Evolutionary conservation across 2,888 invertebrate species (phyloP).

Genomic region (Oegoconia quadripuncta): DNA sequence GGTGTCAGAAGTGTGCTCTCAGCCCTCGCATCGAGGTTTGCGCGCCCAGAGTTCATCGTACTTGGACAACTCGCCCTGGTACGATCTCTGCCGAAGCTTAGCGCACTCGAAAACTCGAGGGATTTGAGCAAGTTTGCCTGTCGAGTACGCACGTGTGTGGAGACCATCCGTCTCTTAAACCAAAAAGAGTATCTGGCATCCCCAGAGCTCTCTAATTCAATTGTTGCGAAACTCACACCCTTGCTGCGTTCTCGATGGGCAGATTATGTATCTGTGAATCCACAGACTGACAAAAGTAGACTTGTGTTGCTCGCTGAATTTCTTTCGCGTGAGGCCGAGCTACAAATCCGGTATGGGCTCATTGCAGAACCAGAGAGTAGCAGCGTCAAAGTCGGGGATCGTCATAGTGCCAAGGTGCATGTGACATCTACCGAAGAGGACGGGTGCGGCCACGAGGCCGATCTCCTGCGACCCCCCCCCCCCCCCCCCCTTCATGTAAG

Average conservation of each 20-base stretch:
- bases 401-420: neutral
- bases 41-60: too few relatives aligned
- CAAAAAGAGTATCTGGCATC: neutral
- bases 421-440: neutral
- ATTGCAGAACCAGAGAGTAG: neutral
- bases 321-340: neutral
- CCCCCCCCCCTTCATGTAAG: too few relatives aligned
- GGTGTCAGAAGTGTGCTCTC: too few relatives aligned
- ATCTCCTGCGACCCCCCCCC: too few relatives aligned
- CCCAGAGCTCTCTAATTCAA: neutral
- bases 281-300: neutral
- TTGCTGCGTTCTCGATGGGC: neutral
- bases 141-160: neutral
- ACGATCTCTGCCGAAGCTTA: neutral
- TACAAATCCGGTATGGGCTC: neutral
- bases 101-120: neutral
- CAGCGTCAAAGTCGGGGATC: neutral
- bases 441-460: neutral
- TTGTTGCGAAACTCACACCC: neutral
- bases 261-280: neutral
- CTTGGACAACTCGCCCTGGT: too few relatives aligned
- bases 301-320: neutral
- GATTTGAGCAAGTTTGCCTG: neutral
- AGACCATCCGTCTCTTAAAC: neutral
- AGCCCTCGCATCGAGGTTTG: too few relatives aligned